Percentiles rank a stretch among this genome's conserved stretches.
These are phyloP conservation scores for Apocheima hispidaria DNA, from an alignment of 2,888 invertebrate species.

Conservation along the genomic window DNA sequence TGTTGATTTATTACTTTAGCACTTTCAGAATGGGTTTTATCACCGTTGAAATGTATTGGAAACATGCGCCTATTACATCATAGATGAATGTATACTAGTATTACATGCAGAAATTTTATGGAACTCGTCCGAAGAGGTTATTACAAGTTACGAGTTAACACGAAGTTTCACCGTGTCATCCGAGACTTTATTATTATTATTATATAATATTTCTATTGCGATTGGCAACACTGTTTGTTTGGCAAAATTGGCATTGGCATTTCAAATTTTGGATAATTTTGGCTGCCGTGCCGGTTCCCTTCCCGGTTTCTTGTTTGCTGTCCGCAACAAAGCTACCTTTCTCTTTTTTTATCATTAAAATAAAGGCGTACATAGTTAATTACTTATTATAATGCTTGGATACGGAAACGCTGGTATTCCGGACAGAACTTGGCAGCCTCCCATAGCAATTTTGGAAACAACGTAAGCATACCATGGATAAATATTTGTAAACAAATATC, in stretches of 20 bases:
- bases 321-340: too few species aligned
- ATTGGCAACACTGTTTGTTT: too few species aligned
- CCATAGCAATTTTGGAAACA: slow-evolving; percentile 92
- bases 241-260: too few species aligned
- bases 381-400: slow-evolving; percentile 67
- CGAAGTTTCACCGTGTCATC: slow-evolving; percentile 98
- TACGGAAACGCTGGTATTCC: slow-evolving; percentile 90
- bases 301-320: too few species aligned
- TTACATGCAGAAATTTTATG: slow-evolving; percentile 99
- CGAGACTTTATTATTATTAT: slow-evolving; percentile 97
- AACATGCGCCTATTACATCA: slow-evolving; percentile 98
- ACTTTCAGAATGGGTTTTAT: slow-evolving; percentile 95
- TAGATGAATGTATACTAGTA: too few species aligned
- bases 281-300: too few species aligned
- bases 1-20: not conserved
- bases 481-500: not conserved
- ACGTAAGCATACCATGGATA: slow-evolving; percentile 86
- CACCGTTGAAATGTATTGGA: slow-evolving; percentile 98
- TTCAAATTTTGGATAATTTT: too few species aligned
- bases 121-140: slow-evolving; percentile 97
- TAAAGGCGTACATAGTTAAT: not conserved
- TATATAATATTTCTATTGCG: too few species aligned
- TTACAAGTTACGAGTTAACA: slow-evolving; percentile 98
- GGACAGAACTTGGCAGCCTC: slow-evolving; percentile 96
- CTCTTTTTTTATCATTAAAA: too few species aligned